Conservation (phyloP, 2,113 vertebrate genomes). For the Calyptommatus sinebrachiatus region DNA sequence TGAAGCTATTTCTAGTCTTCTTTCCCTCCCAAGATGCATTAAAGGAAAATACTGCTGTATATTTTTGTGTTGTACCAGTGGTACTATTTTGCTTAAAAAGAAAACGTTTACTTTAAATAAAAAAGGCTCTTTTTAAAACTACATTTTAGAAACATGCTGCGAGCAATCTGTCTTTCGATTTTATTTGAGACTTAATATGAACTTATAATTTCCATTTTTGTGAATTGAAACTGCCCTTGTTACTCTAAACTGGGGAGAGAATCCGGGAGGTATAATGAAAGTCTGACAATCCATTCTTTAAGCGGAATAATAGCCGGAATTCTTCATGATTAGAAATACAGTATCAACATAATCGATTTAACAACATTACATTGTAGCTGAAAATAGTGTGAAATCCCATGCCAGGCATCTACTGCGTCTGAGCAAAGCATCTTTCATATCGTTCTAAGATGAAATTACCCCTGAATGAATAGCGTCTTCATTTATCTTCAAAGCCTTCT, state of each 20-base stretch:
- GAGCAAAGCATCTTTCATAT: constrained; percentile 88
- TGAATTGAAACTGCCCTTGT: constrained; percentile 62
- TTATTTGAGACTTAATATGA: constrained; percentile 43
- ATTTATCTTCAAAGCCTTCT: constrained; percentile 95
- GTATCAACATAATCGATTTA: constrained; percentile 76
- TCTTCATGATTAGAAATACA: constrained; percentile 72
- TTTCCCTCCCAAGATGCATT: background rate
- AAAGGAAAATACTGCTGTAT: background rate
- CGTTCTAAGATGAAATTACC: constrained; percentile 95
- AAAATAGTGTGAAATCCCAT: constrained; percentile 73
- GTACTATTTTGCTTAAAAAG: constrained; percentile 1
- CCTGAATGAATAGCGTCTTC: constrained; percentile 98
- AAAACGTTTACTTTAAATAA: background rate
- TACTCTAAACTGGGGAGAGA: constrained; percentile 63
- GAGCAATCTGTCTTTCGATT: constrained; percentile 21
- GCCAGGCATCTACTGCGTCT: constrained; percentile 62
- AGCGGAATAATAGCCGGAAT: constrained; percentile 66
- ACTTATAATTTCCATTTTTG: constrained; percentile 54
- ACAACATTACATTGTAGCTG: constrained; percentile 61
- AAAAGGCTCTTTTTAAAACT: background rate
- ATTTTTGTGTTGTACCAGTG: background rate
- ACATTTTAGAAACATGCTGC: background rate
- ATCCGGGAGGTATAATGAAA: constrained; percentile 60
- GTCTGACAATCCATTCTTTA: constrained; percentile 55
- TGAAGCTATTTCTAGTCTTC: no score